Evolutionary conservation across 2,113 vertebrate species (phyloP), one percentile per base, ranked within the genome.

Genomic region (Lagopus muta): DNA sequence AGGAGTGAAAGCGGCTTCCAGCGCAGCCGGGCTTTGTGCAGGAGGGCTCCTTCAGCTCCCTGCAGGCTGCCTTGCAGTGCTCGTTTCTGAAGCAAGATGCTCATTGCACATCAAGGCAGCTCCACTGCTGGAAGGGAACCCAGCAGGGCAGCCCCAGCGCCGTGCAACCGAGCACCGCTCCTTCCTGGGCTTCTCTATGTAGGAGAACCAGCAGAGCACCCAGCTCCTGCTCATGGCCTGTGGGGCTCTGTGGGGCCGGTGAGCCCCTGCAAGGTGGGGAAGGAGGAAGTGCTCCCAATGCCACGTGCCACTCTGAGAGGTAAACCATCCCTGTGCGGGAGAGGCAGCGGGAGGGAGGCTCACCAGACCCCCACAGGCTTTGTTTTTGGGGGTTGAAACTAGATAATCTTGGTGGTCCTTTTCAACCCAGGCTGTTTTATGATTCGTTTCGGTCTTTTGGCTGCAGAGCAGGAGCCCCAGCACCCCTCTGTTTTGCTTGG

Each of bases 71-170:
- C 25, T 55, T 12, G 2, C 17, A 50, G 7, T 2, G 2, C 6
- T 5, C 11, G 20, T 78, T n/a, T 30, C 0, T 1, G 1, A n/a
- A 89, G 16, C 27, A 21, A 82, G 10, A 11, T 22, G 3, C 7
- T 61, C 3, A 1, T 4, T 5, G 0, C 38, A 16, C 4, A 1
- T 5, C 5, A 0, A 0, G 0, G 27, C 65, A n/a, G n/a, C 19
- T 77, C 45, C 83, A 65, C 25, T 2, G 6, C 50, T 60, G 73
- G 18, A 50, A 12, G 6, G 43, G 32, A 20, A 36, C 22, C 7
- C 1, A 2, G 11, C 4, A 2, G 11, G 11, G 32, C 0, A 2
- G 16, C 28, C 71, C 42, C n/a, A 11, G 13, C 57, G n/a, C 57
- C 58, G 20, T 65, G 9, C 13, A 11, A 10, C 22, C 7, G 16